A percentile compares a stretch with the other conserved stretches of the same genome.
These are phyloP conservation scores for Vireo altiloquus DNA, from an alignment of 2,113 vertebrate species.

Conservation along the genomic window DNA sequence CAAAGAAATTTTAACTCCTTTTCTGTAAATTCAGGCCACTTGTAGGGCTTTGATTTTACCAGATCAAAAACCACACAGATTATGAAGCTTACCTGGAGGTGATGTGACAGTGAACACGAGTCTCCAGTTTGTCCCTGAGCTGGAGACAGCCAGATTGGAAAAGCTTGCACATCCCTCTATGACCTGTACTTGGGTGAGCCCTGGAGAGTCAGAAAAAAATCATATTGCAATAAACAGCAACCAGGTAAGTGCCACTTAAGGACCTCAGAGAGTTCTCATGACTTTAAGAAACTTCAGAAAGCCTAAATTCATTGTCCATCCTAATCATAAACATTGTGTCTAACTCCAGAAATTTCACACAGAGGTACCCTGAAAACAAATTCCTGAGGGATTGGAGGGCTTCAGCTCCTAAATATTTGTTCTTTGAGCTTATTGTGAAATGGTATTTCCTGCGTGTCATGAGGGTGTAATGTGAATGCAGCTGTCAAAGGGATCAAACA, in stretches of 20 bases:
- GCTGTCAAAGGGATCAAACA: background rate
- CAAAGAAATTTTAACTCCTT: background rate
- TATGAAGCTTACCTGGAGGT: conserved; percentile 68
- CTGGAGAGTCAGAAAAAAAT: conserved; percentile 44
- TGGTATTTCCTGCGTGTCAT: background rate
- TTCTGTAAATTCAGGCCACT: background rate
- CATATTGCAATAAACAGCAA: background rate
- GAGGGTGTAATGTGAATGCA: background rate
- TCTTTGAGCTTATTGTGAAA: background rate
- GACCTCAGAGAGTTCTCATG: background rate
- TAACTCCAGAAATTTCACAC: background rate
- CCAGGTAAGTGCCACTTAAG: background rate
- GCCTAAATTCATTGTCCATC: background rate
- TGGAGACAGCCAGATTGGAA: conserved; percentile 67
- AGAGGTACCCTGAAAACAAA: background rate
- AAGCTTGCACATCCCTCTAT: conserved; percentile 69
- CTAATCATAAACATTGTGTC: background rate
- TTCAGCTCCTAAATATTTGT: background rate
- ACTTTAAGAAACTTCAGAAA: background rate
- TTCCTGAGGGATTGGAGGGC: background rate
- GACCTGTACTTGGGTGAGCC: conserved; percentile 58
- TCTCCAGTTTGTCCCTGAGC: conserved; percentile 66
- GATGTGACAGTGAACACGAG: conserved; percentile 72
- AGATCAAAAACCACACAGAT: background rate
- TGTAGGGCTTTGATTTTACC: background rate